Conservation (phyloP, 2,113 vertebrate genomes). For the Thalassoma bifasciatum region DNA sequence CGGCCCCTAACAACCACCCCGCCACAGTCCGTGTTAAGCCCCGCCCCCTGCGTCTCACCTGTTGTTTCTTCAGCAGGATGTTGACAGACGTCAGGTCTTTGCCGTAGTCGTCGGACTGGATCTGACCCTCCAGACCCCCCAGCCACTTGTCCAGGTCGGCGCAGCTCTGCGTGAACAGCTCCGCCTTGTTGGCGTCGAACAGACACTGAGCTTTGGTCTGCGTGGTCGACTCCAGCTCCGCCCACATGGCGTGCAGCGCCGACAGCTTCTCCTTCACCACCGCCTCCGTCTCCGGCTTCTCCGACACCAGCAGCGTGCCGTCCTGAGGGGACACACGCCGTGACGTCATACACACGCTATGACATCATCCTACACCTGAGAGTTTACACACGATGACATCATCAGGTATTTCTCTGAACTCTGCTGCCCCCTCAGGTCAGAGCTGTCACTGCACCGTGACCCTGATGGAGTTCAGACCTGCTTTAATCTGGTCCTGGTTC, state of each 20-base stretch:
- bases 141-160: constrained; percentile 96
- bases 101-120: constrained; percentile 95
- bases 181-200: constrained; percentile 97
- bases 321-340: constrained; percentile 80
- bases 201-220: constrained; percentile 97
- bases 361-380: no score
- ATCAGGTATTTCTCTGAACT: no score
- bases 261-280: constrained; percentile 93
- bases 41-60: constrained; percentile 81
- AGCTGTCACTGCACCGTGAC: no score
- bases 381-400: no score
- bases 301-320: constrained; percentile 91
- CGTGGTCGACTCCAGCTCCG: constrained; percentile 93
- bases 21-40: no score
- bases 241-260: constrained; percentile 90
- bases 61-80: constrained; percentile 97
- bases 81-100: constrained; percentile 98
- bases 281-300: constrained; percentile 93
- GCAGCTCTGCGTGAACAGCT: constrained; percentile 98
- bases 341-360: no score
- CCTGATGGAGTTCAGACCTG: no score
- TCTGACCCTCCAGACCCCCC: constrained; percentile 92
- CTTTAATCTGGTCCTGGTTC: no score
- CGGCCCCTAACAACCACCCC: no score
- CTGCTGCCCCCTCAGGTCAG: no score